Evolutionary conservation across 2,797 vertebrate genomes (phyloP).

Genomic region (Sarcophilus harrisii): DNA sequence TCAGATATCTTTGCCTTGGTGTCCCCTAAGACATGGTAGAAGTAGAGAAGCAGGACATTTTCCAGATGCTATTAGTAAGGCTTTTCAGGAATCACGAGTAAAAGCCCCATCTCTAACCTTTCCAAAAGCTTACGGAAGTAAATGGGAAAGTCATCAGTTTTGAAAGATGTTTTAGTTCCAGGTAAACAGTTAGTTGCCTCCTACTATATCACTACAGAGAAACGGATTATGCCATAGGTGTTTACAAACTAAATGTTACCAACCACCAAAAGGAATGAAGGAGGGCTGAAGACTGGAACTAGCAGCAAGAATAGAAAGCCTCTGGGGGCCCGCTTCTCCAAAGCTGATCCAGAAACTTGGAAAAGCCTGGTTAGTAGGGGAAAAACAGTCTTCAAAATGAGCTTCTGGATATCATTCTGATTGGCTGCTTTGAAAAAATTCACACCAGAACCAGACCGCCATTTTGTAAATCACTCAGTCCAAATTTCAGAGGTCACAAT

Average conservation of each 20-base stretch:
- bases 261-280: constrained; percentile 10
- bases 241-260: constrained; percentile 12
- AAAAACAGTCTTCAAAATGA: constrained; percentile 10
- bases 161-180: constrained; percentile 51
- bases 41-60: constrained; percentile 34
- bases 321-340: constrained; percentile 34
- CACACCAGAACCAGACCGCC: constrained; percentile 22
- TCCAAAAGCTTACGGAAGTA: background rate
- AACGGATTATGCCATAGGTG: constrained; percentile 16
- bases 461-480: constrained; percentile 46
- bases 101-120: constrained; percentile 22
- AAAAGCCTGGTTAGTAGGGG: constrained; percentile 19
- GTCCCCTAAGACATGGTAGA: constrained; percentile 33
- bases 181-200: background rate
- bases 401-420: constrained; percentile 1
- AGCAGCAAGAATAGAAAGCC: constrained; percentile 41
- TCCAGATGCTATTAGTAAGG: constrained; percentile 43
- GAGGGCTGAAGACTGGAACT: constrained; percentile 13
- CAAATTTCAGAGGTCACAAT: background rate
- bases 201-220: constrained; percentile 40
- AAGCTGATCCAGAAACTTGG: constrained; percentile 23
- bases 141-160: background rate
- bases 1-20: constrained; percentile 22
- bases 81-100: constrained; percentile 41
- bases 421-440: constrained; percentile 17